phyloP scores from a whole-genome alignment of 2,113 vertebrate species.

The Diglossa brunneiventris region DNA sequence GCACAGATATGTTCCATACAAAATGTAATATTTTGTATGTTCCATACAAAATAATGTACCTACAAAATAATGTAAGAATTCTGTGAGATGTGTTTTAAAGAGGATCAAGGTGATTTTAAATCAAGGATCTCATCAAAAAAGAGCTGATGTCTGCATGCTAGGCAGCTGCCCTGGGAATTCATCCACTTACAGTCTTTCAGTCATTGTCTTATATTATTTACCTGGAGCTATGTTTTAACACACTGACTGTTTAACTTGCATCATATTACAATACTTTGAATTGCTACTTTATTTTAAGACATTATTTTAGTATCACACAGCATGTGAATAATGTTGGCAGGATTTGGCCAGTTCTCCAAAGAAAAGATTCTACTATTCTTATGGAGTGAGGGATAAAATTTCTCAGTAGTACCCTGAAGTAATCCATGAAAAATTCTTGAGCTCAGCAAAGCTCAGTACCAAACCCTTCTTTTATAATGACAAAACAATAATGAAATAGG shows the following conservation, averaged over 20 bases:
- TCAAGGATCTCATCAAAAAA: not conserved
- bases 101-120: not conserved
- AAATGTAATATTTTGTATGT: not conserved
- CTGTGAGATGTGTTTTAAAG: not conserved
- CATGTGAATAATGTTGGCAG: not conserved
- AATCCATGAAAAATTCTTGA: not conserved
- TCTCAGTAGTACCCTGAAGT: not conserved
- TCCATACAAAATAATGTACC: not conserved
- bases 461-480: not conserved
- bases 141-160: not conserved
- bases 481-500: not conserved
- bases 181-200: not conserved
- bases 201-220: not conserved
- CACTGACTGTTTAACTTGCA: not conserved
- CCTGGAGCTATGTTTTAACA: not conserved
- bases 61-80: not conserved
- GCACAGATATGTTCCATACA: not conserved
- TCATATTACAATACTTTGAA: not conserved
- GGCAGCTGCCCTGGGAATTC: not conserved
- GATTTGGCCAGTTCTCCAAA: not conserved
- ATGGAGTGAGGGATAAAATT: not conserved
- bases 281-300: not conserved
- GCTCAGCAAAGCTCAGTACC: not conserved
- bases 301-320: not conserved
- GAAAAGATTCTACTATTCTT: not conserved